Evolutionary conservation across 2,797 vertebrate genomes (phyloP).

Genomic region (Hirundo rustica): DNA sequence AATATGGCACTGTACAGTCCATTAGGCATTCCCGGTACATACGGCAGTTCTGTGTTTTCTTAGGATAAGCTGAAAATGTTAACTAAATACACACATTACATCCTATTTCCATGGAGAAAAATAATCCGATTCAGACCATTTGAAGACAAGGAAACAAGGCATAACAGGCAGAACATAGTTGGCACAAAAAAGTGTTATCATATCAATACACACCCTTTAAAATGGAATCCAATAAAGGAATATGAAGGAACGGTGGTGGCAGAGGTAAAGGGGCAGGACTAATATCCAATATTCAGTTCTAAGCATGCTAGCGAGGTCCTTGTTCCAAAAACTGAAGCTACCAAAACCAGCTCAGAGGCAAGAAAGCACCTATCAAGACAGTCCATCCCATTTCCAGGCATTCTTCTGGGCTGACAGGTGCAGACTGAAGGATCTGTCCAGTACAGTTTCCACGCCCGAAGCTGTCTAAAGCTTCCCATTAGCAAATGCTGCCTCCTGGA

Average conservation of each 20-base stretch:
- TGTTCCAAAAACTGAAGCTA: slow-evolving; percentile 26
- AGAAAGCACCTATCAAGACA: slow-evolving; percentile 17
- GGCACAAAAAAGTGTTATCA: slow-evolving; percentile 31
- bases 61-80: slow-evolving; percentile 20
- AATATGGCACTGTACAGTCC: slow-evolving; percentile 30
- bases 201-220: background rate
- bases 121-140: background rate
- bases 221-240: slow-evolving; percentile 43
- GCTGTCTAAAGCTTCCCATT: slow-evolving; percentile 92
- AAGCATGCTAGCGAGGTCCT: slow-evolving; percentile 14
- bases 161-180: background rate
- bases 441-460: slow-evolving; percentile 33
- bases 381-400: slow-evolving; percentile 60
- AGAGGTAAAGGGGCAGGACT: background rate
- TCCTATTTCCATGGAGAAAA: background rate
- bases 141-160: slow-evolving; percentile 34
- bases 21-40: slow-evolving; percentile 7
- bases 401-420: slow-evolving; percentile 32
- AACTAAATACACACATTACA: slow-evolving; percentile 36
- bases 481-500: slow-evolving; percentile 97
- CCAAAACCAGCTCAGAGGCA: slow-evolving; percentile 32
- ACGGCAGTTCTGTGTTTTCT: background rate
- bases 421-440: slow-evolving; percentile 55
- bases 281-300: background rate
- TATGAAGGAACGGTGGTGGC: background rate